A percentile compares a stretch with the other conserved stretches of the same genome.
Conservation (phyloP, 2,888 invertebrate genomes). For the Matsumyia berberina region DNA sequence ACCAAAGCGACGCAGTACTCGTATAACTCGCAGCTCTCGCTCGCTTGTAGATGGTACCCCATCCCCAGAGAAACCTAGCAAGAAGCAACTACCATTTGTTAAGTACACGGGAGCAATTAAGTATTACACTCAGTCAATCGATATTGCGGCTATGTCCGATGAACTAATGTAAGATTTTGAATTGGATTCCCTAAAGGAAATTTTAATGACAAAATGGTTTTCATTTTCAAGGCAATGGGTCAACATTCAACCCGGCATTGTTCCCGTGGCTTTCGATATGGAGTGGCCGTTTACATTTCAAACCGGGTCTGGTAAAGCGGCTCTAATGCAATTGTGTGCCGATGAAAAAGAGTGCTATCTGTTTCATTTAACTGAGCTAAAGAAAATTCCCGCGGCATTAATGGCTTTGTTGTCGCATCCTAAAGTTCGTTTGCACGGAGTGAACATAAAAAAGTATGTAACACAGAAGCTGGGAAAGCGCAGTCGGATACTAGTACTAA, state of each 20-base stretch:
- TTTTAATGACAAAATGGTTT: neutral
- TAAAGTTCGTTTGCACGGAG: constrained; percentile 87
- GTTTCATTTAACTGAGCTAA: constrained; percentile 86
- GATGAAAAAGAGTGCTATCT: constrained; percentile 85
- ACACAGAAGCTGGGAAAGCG: constrained; percentile 11
- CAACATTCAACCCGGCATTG: constrained; percentile 80
- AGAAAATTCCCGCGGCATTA: constrained; percentile 86
- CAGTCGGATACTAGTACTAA: neutral
- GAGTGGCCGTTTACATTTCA: constrained; percentile 88
- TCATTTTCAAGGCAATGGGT: constrained; percentile 81
- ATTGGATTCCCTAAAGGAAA: constrained; percentile 7
- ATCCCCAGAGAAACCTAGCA: constrained; percentile 78
- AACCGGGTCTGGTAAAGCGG: constrained; percentile 86
- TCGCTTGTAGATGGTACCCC: constrained; percentile 78
- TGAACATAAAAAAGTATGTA: constrained; percentile 87
- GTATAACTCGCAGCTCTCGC: constrained; percentile 79
- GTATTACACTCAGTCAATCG: constrained; percentile 83
- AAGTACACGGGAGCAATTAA: constrained; percentile 81
- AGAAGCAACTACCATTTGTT: constrained; percentile 79
- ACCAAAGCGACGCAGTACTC: constrained; percentile 80
- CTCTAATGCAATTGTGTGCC: constrained; percentile 87
- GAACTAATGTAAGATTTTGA: constrained; percentile 83
- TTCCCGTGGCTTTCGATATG: constrained; percentile 88
- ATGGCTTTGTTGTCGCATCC: constrained; percentile 86
- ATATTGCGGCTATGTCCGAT: constrained; percentile 85